Conservation (phyloP, 1,140 invertebrate species). For the Ceratosolen fusciceps region DNA sequence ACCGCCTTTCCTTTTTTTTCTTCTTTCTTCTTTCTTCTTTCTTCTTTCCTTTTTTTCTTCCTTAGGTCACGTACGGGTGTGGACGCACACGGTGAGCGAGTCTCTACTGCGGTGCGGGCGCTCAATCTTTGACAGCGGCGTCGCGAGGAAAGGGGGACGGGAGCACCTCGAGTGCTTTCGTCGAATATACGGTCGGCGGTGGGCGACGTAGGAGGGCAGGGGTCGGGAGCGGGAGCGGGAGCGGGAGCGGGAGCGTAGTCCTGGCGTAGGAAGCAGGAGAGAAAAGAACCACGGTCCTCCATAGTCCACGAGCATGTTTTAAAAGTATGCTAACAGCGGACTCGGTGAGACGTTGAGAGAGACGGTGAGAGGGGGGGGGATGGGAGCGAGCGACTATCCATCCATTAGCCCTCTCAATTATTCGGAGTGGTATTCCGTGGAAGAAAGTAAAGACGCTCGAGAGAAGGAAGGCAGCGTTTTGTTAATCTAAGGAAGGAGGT, state of each 20-base stretch:
- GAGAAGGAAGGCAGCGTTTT: conserved; percentile 38
- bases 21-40: neutral
- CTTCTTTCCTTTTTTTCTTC: too few relatives aligned
- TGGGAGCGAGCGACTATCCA: conserved; percentile 52
- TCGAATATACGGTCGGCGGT: neutral
- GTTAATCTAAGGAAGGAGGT: conserved; percentile 22
- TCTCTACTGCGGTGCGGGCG: neutral
- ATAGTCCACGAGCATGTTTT: conserved; percentile 59
- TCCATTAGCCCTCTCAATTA: conserved; percentile 68
- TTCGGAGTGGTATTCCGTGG: conserved; percentile 63
- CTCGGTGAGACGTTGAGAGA: too few relatives aligned
- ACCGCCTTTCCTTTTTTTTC: neutral
- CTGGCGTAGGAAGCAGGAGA: neutral
- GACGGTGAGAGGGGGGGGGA: too few relatives aligned
- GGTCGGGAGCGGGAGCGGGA: neutral
- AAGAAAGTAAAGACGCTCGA: conserved; percentile 58
- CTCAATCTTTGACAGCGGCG: neutral
- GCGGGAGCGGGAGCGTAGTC: neutral
- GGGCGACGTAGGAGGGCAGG: neutral
- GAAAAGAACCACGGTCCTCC: conserved; percentile 55
- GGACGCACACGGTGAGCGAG: too few relatives aligned
- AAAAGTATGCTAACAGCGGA: conserved; percentile 65
- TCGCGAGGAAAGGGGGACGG: neutral
- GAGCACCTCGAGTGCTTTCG: neutral
- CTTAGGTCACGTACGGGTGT: too few relatives aligned